Evolutionary conservation across 2,113 vertebrate species (phyloP).

Genomic region (Dipodomys stephensi): DNA sequence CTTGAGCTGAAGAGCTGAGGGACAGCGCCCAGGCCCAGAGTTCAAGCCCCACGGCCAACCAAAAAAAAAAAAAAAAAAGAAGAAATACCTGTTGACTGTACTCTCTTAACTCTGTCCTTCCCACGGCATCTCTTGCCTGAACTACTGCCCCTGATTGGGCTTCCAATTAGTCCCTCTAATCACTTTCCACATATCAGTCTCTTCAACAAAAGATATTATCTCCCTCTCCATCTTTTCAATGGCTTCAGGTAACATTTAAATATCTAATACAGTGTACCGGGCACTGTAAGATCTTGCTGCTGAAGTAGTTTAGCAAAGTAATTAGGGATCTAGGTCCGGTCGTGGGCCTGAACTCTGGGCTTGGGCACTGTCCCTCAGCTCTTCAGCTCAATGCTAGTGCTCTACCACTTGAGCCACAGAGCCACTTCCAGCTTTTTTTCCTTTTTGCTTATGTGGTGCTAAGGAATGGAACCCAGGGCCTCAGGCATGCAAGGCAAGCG

Average conservation of each 20-base stretch:
- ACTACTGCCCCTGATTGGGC: not conserved
- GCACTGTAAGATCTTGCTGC: not conserved
- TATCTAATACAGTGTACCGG: not conserved
- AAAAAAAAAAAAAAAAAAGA: too few species aligned
- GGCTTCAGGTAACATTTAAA: not conserved
- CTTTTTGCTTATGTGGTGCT: too few species aligned
- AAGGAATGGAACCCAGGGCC: too few species aligned
- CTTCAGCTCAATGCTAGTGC: too few species aligned
- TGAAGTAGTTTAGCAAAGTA: not conserved
- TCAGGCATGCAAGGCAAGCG: too few species aligned
- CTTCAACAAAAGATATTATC: not conserved
- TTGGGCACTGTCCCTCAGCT: too few species aligned
- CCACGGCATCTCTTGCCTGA: not conserved
- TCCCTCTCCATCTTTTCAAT: not conserved
- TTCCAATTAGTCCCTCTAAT: not conserved
- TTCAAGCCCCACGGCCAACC: too few species aligned
- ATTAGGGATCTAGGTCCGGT: not conserved
- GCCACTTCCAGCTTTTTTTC: too few species aligned
- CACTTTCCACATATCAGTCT: not conserved
- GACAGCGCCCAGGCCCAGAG: too few species aligned
- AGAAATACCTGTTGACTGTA: not conserved
- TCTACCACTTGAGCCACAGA: too few species aligned
- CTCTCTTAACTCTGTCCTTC: not conserved
- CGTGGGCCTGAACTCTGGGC: too few species aligned
- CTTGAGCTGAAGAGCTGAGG: too few species aligned